Evolutionary conservation across 2,888 invertebrate species (phyloP), one percentile per base, ranked within the genome.

Genomic region (Nebria salina): DNA sequence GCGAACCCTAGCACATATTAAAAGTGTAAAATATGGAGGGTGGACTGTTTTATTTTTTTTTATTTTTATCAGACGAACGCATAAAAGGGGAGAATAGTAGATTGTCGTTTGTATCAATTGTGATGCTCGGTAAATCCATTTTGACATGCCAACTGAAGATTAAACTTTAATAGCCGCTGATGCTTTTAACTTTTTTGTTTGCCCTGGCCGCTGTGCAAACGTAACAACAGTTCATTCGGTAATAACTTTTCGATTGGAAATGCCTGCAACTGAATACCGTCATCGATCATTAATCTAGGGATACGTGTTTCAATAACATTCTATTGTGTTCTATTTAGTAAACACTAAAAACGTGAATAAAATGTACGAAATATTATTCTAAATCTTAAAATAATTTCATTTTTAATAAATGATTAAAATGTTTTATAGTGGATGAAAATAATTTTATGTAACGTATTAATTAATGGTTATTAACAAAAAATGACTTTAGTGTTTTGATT

Each of bases 21-120:
- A 73, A 73, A n/a, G 41, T 73, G 73, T 43, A 73, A 73, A 73
- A 73, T 68, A 73, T 41, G 15, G 15, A 34, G 42, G 73, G 73
- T 25, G 72, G 15, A 0, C 20, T 72, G 34, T 34, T 72, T 72
- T 13, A 1, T 66, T n/a, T 25, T 66, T 66, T 25, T 72, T 34
- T 72, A 20, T 41, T 34, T 11, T 73, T 73, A 20, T 73, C 34
- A 42, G 13, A 41, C 41, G 9, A 43, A 13, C 43, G 15, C 26
- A 72, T 26, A 72, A 34, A 34, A 68, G 68, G 9, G n/a, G 42
- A 6, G 26, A 73, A 41, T 5, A 1, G 73, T 70, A 5, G 15
- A 70, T 70, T 11, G 20, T 70, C 70, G 70, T 70, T 70, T 15
- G 34, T 70, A 70, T 70, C 20, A 70, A 34, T 70, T 26, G 11